phyloP scores from a whole-genome alignment of 2,888 invertebrate genomes.

The Drosophila planitibia region DNA sequence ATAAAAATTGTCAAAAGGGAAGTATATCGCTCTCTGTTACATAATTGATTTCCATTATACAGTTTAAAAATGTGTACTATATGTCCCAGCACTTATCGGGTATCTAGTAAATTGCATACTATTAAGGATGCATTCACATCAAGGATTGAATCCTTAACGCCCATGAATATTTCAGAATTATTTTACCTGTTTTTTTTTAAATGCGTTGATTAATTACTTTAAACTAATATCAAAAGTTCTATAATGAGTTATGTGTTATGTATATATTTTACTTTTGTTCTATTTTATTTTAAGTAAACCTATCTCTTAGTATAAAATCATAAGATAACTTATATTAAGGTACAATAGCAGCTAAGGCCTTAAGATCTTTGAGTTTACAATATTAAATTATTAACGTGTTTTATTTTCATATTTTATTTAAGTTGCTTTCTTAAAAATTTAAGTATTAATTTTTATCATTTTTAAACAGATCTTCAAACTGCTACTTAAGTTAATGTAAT shows the following conservation, averaged over 20 bases:
- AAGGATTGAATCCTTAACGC: neutral
- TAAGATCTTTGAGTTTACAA: too few species aligned
- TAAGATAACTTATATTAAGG: too few species aligned
- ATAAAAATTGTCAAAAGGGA: slow-evolving; percentile 79
- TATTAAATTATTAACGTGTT: too few species aligned
- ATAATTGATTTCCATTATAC: slow-evolving; percentile 75
- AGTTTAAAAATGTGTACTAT: slow-evolving; percentile 37
- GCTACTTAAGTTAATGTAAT: neutral
- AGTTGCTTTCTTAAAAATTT: too few species aligned
- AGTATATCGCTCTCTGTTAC: slow-evolving; percentile 49
- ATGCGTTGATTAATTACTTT: neutral
- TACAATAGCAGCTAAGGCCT: too few species aligned
- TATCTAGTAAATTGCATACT: slow-evolving; percentile 4
- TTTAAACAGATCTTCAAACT: neutral
- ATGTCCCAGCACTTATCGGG: neutral
- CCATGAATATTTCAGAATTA: neutral
- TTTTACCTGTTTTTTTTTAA: neutral
- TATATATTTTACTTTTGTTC: too few species aligned
- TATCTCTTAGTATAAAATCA: too few species aligned
- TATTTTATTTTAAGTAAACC: too few species aligned
- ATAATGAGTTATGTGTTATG: too few species aligned
- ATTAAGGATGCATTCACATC: neutral
- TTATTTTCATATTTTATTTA: too few species aligned
- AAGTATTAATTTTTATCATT: too few species aligned
- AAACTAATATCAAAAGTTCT: neutral